phyloP scores from a whole-genome alignment of 1,140 invertebrate species.

The Drosophila elegans region DNA sequence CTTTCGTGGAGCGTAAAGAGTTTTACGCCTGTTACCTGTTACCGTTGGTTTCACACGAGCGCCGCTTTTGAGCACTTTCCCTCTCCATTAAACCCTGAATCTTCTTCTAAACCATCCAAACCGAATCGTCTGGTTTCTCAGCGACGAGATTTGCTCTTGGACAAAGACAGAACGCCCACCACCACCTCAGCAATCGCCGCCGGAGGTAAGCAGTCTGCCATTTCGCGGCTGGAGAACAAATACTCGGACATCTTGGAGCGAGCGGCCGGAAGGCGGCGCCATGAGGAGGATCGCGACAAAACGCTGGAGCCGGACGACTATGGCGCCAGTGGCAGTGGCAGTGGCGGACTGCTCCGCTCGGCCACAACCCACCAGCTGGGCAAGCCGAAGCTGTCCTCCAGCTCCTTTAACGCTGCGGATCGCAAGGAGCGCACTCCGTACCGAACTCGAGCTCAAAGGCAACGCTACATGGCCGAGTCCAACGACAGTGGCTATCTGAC shows the following conservation, averaged over 20 bases:
- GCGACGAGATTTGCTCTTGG: slow-evolving; percentile 64
- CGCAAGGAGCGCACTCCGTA: slow-evolving; percentile 83
- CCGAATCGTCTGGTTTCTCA: slow-evolving; percentile 51
- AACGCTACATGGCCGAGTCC: slow-evolving; percentile 72
- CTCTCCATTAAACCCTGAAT: slow-evolving; percentile 56
- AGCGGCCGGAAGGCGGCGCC: slow-evolving; percentile 87
- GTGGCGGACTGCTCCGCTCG: slow-evolving; percentile 86
- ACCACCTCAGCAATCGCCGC: slow-evolving; percentile 35
- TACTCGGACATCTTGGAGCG: slow-evolving; percentile 90
- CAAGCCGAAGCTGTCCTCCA: slow-evolving; percentile 85
- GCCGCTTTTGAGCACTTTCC: slow-evolving; percentile 71
- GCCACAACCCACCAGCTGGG: slow-evolving; percentile 87
- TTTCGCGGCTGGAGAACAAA: slow-evolving; percentile 90
- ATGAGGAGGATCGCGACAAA: slow-evolving; percentile 87
- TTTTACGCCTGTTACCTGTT: slow-evolving; percentile 48
- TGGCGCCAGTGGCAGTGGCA: slow-evolving; percentile 54
- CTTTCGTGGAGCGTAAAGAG: slow-evolving; percentile 65
- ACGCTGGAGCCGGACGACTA: slow-evolving; percentile 88
- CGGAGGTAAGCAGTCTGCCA: slow-evolving; percentile 80
- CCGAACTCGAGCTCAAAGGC: slow-evolving; percentile 54
- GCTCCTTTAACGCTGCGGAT: slow-evolving; percentile 72
- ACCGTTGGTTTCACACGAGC: slow-evolving; percentile 76
- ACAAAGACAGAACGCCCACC: slow-evolving; percentile 82
- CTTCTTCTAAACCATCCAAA: slow-evolving; percentile 6
- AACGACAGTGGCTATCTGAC: slow-evolving; percentile 72